Conservation (phyloP, 1,140 invertebrate species). For the Drosophila seguyi region DNA sequence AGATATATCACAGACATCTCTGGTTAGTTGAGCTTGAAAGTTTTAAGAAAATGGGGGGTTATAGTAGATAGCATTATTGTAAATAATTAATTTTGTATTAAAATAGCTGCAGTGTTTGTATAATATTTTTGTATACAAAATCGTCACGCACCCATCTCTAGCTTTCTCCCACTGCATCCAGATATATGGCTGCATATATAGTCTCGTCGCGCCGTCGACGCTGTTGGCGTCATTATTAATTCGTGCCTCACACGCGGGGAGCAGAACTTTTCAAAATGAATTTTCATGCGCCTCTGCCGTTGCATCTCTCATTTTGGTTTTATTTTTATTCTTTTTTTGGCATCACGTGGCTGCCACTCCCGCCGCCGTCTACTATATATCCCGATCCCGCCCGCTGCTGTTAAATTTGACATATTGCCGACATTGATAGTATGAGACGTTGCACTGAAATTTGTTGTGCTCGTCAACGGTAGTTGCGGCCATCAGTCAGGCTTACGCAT, state of each 20-base stretch:
- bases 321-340: constrained; percentile 58
- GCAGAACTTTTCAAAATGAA: constrained; percentile 68
- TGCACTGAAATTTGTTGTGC: constrained; percentile 78
- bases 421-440: constrained; percentile 79
- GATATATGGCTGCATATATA: constrained; percentile 33
- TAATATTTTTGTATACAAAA: neutral
- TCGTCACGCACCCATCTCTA: constrained; percentile 21
- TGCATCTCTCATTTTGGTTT: constrained; percentile 46
- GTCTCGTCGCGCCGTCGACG: constrained; percentile 53
- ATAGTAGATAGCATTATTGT: no score
- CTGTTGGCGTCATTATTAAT: constrained; percentile 73
- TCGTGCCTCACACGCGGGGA: constrained; percentile 48
- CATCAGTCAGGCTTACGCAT: constrained; percentile 61
- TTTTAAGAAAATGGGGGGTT: neutral
- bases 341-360: constrained; percentile 67
- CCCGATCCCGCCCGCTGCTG: constrained; percentile 44
- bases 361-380: constrained; percentile 17
- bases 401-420: constrained; percentile 80
- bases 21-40: neutral
- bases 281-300: constrained; percentile 62
- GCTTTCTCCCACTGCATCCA: constrained; percentile 8
- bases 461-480: constrained; percentile 72
- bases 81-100: neutral
- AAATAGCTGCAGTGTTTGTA: neutral
- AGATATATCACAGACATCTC: neutral